A percentile compares a stretch with the other conserved stretches of the same genome.
Conservation (phyloP, 1,140 invertebrate genomes). For the Anadara kagoshimensis region DNA sequence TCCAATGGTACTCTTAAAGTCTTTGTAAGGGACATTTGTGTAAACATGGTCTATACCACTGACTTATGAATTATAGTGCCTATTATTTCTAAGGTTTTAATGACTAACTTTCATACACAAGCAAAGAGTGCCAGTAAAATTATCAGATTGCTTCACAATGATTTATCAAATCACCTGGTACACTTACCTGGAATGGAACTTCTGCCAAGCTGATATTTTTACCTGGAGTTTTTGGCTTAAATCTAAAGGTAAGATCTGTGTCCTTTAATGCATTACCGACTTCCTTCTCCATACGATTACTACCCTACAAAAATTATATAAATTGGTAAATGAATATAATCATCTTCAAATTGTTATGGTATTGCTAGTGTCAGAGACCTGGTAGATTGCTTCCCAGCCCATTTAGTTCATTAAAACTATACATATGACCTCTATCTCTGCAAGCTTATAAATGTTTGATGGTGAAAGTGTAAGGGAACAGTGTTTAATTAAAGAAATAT, state of each 20-base stretch:
- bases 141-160: background rate
- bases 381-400: background rate
- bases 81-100: no score
- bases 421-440: background rate
- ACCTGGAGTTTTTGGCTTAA: constrained; percentile 51
- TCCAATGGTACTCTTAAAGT: background rate
- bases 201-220: constrained; percentile 35
- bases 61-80: no score
- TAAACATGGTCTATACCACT: no score
- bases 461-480: background rate
- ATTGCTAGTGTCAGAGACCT: background rate
- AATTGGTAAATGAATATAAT: background rate
- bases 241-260: constrained; percentile 59
- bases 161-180: no score
- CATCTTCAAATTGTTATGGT: no score
- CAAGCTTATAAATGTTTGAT: background rate
- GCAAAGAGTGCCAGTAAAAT: no score
- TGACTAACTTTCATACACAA: no score
- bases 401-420: constrained; percentile 2
- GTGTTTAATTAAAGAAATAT: background rate
- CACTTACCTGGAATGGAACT: constrained; percentile 65
- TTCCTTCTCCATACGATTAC: constrained; percentile 57
- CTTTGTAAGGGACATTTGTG: background rate
- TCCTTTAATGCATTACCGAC: constrained; percentile 64
- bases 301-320: constrained; percentile 42